phyloP scores from a whole-genome alignment of 2,797 vertebrate genomes.

The Peromyscus melanophrys region DNA sequence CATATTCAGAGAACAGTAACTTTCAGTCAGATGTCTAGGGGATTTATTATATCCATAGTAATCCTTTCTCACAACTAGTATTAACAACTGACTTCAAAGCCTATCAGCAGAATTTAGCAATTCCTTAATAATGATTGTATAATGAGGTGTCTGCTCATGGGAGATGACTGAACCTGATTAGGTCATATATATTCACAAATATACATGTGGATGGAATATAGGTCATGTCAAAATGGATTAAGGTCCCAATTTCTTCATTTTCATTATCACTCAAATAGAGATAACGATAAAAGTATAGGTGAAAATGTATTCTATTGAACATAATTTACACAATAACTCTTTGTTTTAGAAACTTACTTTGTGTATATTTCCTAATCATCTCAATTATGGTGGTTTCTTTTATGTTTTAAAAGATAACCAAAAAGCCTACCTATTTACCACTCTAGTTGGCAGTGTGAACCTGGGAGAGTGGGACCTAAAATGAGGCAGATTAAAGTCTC shows the following conservation, averaged over 20 bases:
- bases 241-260: slow-evolving; percentile 52
- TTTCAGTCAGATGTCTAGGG: slow-evolving; percentile 23
- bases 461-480: background rate
- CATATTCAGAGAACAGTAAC: slow-evolving; percentile 50
- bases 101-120: background rate
- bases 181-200: slow-evolving; percentile 43
- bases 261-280: slow-evolving; percentile 44
- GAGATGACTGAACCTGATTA: slow-evolving; percentile 44
- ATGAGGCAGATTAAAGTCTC: background rate
- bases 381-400: slow-evolving; percentile 48
- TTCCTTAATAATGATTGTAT: slow-evolving; percentile 58
- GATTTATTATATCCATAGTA: slow-evolving; percentile 72
- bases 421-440: background rate
- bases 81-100: slow-evolving; percentile 65
- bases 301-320: slow-evolving; percentile 63
- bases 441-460: background rate
- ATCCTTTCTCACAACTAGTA: slow-evolving; percentile 37
- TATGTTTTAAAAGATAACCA: slow-evolving; percentile 22
- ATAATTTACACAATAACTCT: slow-evolving; percentile 44
- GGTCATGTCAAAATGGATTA: slow-evolving; percentile 51
- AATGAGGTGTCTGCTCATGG: slow-evolving; percentile 39
- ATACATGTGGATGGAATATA: background rate
- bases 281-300: slow-evolving; percentile 13
- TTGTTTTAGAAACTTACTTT: slow-evolving; percentile 56
- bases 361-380: background rate